Conservation (phyloP, 2,888 invertebrate genomes). For the Cephus rjabovi region DNA sequence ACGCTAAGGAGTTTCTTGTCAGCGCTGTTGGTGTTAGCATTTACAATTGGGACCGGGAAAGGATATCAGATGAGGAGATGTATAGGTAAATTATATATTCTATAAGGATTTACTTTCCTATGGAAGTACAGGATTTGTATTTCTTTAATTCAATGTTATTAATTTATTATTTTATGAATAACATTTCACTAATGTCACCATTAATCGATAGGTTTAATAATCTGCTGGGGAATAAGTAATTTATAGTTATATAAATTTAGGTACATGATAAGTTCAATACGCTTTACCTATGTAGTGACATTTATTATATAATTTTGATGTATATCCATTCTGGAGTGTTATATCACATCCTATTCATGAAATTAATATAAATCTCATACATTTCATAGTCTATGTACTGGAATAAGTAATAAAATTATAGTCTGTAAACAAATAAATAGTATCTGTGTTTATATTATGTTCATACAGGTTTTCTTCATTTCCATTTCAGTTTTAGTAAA, state of each 20-base stretch:
- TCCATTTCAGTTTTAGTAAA: constrained; percentile 63
- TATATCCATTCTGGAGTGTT: not conserved
- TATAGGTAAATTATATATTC: constrained; percentile 56
- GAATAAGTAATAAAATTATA: not conserved
- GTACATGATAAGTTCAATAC: not conserved
- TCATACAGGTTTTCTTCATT: not conserved
- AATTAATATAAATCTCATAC: not conserved
- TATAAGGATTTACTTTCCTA: not conserved
- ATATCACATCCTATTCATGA: not conserved
- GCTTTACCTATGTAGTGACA: not conserved
- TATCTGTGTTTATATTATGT: constrained; percentile 5
- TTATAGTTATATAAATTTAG: not conserved
- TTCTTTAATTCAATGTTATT: not conserved
- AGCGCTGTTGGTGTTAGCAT: constrained; percentile 70
- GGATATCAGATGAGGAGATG: constrained; percentile 71
- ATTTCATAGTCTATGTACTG: not conserved
- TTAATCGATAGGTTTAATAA: not conserved
- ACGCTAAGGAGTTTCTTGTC: constrained; percentile 70
- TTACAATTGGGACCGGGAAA: constrained; percentile 74
- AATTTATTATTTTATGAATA: not conserved
- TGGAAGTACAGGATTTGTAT: not conserved
- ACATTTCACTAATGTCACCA: not conserved
- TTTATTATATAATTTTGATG: not conserved
- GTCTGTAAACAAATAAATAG: not conserved
- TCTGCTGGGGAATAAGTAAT: not conserved